Evolutionary conservation across 2,888 invertebrate species (phyloP).

Genomic region (Beris chalybata): DNA sequence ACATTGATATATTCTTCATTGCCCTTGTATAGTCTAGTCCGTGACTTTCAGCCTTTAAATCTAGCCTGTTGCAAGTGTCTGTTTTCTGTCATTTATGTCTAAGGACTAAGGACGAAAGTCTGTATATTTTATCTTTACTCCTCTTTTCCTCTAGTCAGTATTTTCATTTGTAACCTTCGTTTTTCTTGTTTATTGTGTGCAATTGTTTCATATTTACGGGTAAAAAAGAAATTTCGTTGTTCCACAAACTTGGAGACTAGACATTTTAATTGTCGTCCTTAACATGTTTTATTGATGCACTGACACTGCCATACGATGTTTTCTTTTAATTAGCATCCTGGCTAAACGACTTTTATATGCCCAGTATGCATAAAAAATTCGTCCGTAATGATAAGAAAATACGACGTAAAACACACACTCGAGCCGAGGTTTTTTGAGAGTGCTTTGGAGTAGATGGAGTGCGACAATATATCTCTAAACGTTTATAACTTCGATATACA

Average conservation of each 20-base stretch:
- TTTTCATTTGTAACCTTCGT: neutral
- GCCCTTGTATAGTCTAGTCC: too few species aligned
- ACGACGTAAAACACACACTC: neutral
- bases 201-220: neutral
- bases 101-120: too few species aligned
- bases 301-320: constrained; percentile 22
- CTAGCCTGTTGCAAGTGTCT: too few species aligned
- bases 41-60: too few species aligned
- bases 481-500: too few species aligned
- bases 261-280: constrained; percentile 19
- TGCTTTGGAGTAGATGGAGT: too few species aligned
- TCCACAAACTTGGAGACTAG: neutral
- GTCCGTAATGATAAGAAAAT: constrained; percentile 9
- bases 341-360: neutral
- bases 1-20: too few species aligned
- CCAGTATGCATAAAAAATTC: neutral
- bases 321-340: constrained; percentile 24
- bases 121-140: too few species aligned
- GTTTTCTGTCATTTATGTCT: too few species aligned
- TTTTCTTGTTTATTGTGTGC: neutral
- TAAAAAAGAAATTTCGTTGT: neutral
- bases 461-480: too few species aligned
- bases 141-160: too few species aligned
- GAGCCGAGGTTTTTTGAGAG: too few species aligned
- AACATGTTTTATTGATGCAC: constrained; percentile 11